Percentiles rank a stretch among this genome's conserved stretches.
These are phyloP conservation scores for Oncorhynchus nerka DNA, from an alignment of 2,113 vertebrate species.

Conservation along the genomic window DNA sequence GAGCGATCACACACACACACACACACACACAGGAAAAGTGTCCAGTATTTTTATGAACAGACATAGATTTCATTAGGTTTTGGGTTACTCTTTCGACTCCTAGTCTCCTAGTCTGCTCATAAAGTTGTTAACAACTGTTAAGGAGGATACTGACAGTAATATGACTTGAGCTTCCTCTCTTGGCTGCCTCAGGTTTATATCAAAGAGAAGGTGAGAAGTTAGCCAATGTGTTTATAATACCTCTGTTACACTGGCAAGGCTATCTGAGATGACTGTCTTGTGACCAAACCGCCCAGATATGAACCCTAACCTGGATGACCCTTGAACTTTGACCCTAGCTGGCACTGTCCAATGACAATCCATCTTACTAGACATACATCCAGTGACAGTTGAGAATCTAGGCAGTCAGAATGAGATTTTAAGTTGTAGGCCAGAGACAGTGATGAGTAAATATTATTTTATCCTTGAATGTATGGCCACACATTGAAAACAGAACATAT, in stretches of 20 bases:
- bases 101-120: conserved; percentile 8
- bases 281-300: neutral
- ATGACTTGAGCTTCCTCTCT: neutral
- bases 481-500: neutral
- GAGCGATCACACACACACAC: neutral
- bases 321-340: conserved; percentile 10
- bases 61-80: conserved; percentile 13
- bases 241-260: neutral
- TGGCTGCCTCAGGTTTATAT: neutral
- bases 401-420: neutral
- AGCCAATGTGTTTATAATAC: neutral
- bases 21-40: neutral
- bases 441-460: neutral
- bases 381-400: neutral
- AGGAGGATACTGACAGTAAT: conserved; percentile 14
- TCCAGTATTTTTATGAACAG: conserved; percentile 2
- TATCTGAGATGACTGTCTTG: neutral
- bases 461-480: neutral
- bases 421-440: neutral
- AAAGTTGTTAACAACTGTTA: conserved; percentile 6
- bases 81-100: conserved; percentile 18
- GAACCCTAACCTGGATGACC: neutral
- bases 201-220: neutral
- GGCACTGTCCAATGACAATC: neutral
- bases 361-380: neutral